These are phyloP conservation scores for Apeltes quadracus DNA, from an alignment of 2,113 vertebrate genomes.

Conservation along the genomic window DNA sequence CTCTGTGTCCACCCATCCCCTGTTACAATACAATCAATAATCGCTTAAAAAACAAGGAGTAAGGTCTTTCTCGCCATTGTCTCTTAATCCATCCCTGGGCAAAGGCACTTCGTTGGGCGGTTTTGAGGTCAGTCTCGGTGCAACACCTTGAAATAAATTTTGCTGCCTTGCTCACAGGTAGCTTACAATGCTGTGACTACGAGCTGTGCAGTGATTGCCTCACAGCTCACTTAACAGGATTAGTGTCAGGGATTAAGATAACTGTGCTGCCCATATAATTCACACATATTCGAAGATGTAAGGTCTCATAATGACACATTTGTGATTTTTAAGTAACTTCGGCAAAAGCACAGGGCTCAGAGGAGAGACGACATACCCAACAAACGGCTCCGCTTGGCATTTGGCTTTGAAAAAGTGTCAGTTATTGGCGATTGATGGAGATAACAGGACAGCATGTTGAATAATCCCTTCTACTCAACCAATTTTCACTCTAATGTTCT, in stretches of 20 bases:
- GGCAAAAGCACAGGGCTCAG: not conserved
- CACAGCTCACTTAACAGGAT: conserved; percentile 38
- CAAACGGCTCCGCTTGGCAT: conserved; percentile 19
- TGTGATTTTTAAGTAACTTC: conserved; percentile 9
- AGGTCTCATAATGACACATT: conserved; percentile 33
- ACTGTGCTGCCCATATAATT: conserved; percentile 9
- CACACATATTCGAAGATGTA: not conserved
- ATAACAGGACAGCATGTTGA: conserved; percentile 42
- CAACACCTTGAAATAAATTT: not conserved
- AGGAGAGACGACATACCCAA: conserved; percentile 13
- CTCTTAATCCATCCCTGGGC: not conserved
- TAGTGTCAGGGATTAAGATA: conserved; percentile 34
- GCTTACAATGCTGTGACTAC: not conserved
- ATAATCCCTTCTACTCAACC: conserved; percentile 34
- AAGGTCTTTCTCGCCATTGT: not conserved
- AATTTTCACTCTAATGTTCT: conserved; percentile 59
- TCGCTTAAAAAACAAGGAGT: no score
- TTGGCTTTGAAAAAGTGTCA: conserved; percentile 7
- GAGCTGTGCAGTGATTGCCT: conserved; percentile 9
- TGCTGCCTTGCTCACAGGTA: conserved; percentile 28
- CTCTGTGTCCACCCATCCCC: no score
- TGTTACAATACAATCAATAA: no score
- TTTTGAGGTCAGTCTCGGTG: not conserved
- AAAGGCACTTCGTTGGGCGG: not conserved
- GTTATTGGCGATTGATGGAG: conserved; percentile 18